These are phyloP conservation scores for Tachina grossa DNA, from an alignment of 2,888 invertebrate genomes.

Conservation along the genomic window DNA sequence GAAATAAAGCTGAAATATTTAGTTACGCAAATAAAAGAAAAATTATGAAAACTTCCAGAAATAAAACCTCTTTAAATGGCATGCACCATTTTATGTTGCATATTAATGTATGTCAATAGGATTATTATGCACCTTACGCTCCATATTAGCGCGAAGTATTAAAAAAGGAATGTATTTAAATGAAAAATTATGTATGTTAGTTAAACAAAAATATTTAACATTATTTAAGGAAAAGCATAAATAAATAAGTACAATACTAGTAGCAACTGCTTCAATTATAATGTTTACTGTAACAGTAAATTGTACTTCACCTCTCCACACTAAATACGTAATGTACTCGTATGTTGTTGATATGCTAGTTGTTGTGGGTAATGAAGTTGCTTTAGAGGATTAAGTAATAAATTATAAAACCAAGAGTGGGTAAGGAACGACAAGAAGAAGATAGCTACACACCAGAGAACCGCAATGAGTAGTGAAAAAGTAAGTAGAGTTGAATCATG, in stretches of 20 bases:
- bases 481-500: too few species aligned
- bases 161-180: constrained; percentile 12
- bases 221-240: constrained; percentile 35
- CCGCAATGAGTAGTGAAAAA: too few species aligned
- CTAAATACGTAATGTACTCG: constrained; percentile 8
- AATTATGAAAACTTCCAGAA: constrained; percentile 6
- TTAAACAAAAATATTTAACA: constrained; percentile 18
- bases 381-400: background rate
- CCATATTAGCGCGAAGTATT: background rate
- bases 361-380: constrained; percentile 8
- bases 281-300: constrained; percentile 37
- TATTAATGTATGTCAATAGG: constrained; percentile 76
- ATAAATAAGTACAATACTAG: constrained; percentile 53
- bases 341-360: background rate
- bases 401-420: background rate
- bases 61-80: constrained; percentile 55
- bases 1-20: too few species aligned
- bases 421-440: background rate
- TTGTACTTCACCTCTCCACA: constrained; percentile 28
- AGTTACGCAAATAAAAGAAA: too few species aligned
- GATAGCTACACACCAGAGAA: too few species aligned
- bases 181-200: constrained; percentile 43
- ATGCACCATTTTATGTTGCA: constrained; percentile 67
- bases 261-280: constrained; percentile 65
- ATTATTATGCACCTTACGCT: constrained; percentile 69